Base-by-base conservation (phyloP, 1,140 invertebrate species). In the Matsumurasca onukii region DNA sequence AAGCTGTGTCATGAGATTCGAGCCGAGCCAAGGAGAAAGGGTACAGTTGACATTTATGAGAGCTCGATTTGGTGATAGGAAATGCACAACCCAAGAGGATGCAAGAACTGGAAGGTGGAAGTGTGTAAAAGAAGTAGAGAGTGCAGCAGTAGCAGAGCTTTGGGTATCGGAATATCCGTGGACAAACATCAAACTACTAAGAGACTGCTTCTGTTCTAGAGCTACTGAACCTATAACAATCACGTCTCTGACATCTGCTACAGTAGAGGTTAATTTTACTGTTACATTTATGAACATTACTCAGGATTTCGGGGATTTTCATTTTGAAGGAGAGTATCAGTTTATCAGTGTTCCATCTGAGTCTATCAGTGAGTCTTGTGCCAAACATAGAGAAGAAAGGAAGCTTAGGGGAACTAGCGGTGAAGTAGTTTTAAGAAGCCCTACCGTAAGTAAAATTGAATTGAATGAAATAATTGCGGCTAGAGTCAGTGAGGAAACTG, bases 201-300 rank as follows among this genome's bases (percentile, higher is more conserved):
- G 90, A 49, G 88, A 90, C 75, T 92, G 91, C 75, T 78, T 93
- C 27, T 93, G 91, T 76, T 87, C 88, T 5, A 89, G 89, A 77
- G 80, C 89, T 52, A 84, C 82, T 24, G 86, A 87, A 65, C 83
- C 84, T 24, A 73, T 82, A 25, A 80, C 86, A 39, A 71, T 85
- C 31, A 85, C 85, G 49, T 87, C 86, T 24, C 79, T 90, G 64
- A 88, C 88, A 0, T 86, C 88, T 1, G 83, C 84, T 48, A 83
- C 86, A 63, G 84, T 92, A 1, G 88, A 90, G 76, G 82, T 92
- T 0, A 87, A 86, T 72, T 92, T 93, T 76, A 84, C 84, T 0
- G 85, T 93, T 1, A 88, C 85, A 0, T 84, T 87, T 73, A 93
- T 94, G 91, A 90, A 90, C 77, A 88, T 91, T 29, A 89, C 86